phyloP scores from a whole-genome alignment of 1,140 invertebrate species.

The Trachymyrmex cornetzi region DNA sequence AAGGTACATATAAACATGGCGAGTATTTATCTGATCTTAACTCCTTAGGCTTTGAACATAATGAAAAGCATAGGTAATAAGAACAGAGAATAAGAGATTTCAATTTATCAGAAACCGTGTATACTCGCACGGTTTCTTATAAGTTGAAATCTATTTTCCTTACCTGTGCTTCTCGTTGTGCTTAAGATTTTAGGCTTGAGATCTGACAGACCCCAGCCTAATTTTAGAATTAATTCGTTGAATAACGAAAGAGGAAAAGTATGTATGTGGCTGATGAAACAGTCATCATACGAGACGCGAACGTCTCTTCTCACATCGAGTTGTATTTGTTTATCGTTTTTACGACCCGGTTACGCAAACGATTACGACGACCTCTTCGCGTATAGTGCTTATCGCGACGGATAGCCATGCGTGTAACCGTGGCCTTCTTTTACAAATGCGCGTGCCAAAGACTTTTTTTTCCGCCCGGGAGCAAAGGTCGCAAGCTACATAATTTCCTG shows the following conservation, averaged over 20 bases:
- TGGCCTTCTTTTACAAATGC: conserved; percentile 54
- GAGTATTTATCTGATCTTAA: neutral
- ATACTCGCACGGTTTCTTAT: too few relatives aligned
- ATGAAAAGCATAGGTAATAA: too few relatives aligned
- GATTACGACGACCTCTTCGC: conserved; percentile 34
- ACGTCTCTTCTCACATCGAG: conserved; percentile 4
- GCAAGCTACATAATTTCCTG: conserved; percentile 48
- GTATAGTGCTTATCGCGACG: conserved; percentile 32
- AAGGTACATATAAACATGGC: neutral
- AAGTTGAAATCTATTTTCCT: too few relatives aligned
- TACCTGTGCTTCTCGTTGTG: too few relatives aligned
- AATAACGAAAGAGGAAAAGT: neutral
- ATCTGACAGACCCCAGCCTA: neutral
- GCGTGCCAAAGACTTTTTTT: conserved; percentile 53
- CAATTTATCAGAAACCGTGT: too few relatives aligned
- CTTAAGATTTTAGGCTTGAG: too few relatives aligned
- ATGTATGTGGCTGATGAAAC: conserved; percentile 16
- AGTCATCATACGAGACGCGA: neutral
- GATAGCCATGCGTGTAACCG: conserved; percentile 40
- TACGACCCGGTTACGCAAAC: conserved; percentile 54
- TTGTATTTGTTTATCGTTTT: conserved; percentile 60
- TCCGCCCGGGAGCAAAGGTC: conserved; percentile 17
- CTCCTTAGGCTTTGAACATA: too few relatives aligned
- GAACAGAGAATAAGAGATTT: too few relatives aligned
- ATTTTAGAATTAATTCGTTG: neutral